These are phyloP conservation scores for Anisognathus igniventris DNA, from an alignment of 2,797 vertebrate species.

Conservation along the genomic window DNA sequence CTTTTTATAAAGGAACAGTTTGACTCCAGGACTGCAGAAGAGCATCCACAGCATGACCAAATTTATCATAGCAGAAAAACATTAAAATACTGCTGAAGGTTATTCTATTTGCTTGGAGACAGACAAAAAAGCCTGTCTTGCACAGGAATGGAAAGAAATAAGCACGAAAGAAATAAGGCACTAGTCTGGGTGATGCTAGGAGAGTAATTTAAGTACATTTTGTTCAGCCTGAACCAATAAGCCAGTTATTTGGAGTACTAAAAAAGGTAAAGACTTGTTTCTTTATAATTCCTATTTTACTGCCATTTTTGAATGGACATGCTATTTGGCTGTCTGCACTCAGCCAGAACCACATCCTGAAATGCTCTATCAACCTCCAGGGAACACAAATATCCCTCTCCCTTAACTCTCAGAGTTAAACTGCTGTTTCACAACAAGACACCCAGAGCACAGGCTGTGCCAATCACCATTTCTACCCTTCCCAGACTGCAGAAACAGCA, in stretches of 20 bases:
- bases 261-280: background rate
- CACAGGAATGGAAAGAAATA: background rate
- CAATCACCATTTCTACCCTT: background rate
- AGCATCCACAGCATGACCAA: background rate
- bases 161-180: background rate
- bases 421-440: background rate
- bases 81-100: background rate
- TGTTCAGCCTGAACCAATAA: background rate
- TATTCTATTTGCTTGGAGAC: background rate
- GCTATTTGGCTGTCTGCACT: background rate
- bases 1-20: constrained; percentile 5
- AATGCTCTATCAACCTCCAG: background rate
- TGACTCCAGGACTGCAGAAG: constrained; percentile 6
- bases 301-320: background rate
- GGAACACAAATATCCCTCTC: background rate
- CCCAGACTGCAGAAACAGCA: background rate
- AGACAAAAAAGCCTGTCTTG: background rate
- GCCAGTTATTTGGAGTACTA: background rate
- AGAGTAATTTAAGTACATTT: background rate
- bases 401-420: background rate
- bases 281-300: background rate
- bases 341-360: background rate
- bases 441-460: background rate
- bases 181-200: background rate
- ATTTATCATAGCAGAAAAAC: background rate